A percentile compares a stretch with the other conserved stretches of the same genome.
These are phyloP conservation scores for Euproctis similis DNA, from an alignment of 2,888 invertebrate species.

Conservation along the genomic window DNA sequence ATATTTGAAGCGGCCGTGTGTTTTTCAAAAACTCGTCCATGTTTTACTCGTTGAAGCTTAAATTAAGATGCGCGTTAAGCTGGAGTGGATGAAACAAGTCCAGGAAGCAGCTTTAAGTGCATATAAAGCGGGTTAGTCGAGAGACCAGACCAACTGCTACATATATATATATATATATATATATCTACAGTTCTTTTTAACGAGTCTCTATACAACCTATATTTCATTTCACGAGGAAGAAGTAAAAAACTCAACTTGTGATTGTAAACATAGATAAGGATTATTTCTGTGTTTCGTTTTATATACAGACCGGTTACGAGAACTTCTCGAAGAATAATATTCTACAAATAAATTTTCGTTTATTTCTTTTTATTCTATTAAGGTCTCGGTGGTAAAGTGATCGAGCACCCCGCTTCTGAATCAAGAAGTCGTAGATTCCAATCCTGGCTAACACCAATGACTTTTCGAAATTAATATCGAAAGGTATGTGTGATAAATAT, in stretches of 20 bases:
- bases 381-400: no score
- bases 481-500: no score
- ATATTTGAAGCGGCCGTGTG: constrained; percentile 2
- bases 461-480: no score
- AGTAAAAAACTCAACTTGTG: constrained; percentile 52
- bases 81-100: constrained; percentile 58
- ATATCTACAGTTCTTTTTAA: constrained; percentile 65
- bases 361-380: no score
- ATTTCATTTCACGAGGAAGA: constrained; percentile 53
- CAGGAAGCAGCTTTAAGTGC: constrained; percentile 60
- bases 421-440: no score
- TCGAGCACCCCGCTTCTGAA: no score
- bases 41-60: constrained; percentile 44
- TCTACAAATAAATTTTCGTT: no score
- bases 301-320: no score
- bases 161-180: constrained; percentile 37
- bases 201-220: constrained; percentile 52
- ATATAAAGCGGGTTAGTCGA: constrained; percentile 61
- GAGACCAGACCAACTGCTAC: constrained; percentile 43
- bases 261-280: no score
- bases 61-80: constrained; percentile 65
- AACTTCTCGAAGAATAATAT: no score
- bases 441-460: no score
- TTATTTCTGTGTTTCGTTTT: no score
- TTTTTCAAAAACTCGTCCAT: constrained; percentile 23